Percentiles rank a stretch among this genome's conserved stretches.
These are phyloP conservation scores for Tetanocera ferruginea DNA, from an alignment of 2,888 invertebrate species.

Conservation along the genomic window DNA sequence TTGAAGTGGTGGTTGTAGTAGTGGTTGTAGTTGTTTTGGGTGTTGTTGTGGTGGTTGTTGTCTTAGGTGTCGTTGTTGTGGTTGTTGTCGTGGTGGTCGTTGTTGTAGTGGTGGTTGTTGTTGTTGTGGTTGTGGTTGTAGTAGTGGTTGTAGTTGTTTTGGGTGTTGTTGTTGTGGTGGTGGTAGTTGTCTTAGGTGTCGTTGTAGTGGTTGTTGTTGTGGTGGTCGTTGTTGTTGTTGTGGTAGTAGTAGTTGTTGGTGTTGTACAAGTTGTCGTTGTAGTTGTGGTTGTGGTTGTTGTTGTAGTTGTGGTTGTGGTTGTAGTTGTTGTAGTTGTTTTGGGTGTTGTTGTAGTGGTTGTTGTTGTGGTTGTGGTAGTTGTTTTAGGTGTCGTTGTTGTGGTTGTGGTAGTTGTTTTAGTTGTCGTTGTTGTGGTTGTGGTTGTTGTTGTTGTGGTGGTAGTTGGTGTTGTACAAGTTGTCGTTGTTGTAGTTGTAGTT, in stretches of 20 bases:
- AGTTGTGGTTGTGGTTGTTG: background rate
- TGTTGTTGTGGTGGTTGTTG: background rate
- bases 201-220: background rate
- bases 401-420: background rate
- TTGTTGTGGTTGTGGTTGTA: background rate
- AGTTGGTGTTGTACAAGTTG: slow-evolving; percentile 15
- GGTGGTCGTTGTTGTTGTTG: slow-evolving; percentile 1
- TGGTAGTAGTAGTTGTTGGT: slow-evolving; percentile 19
- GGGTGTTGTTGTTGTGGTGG: background rate
- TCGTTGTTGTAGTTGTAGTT: slow-evolving; percentile 10
- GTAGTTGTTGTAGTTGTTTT: slow-evolving; percentile 3
- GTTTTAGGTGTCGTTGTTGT: background rate
- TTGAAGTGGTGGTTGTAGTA: background rate
- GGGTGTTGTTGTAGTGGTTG: background rate
- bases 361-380: background rate
- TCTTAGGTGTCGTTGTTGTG: slow-evolving; percentile 13
- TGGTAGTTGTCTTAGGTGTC: background rate
- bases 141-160: slow-evolving; percentile 4
- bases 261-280: background rate
- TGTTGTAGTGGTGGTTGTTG: slow-evolving; percentile 3
- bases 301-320: background rate
- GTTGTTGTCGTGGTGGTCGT: background rate
- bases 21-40: background rate
- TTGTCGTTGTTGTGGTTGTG: slow-evolving; percentile 6
- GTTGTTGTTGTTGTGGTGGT: slow-evolving; percentile 3